Conservation (phyloP, 2,888 invertebrate species). For the Zele albiditarsus region DNA sequence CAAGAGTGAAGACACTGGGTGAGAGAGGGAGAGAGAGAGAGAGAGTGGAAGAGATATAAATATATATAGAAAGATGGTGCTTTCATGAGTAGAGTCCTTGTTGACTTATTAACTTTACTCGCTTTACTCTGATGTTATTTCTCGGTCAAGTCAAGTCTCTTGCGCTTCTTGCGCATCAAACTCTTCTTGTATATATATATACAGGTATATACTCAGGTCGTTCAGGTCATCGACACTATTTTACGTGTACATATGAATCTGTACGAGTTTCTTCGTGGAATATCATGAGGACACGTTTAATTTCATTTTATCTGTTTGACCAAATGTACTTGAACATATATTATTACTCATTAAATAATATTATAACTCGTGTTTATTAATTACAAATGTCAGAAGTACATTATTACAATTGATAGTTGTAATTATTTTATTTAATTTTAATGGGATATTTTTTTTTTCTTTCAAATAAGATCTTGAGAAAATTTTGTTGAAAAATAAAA, state of each 20-base stretch:
- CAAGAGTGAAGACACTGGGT: constrained; percentile 53
- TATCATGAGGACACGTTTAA: constrained; percentile 57
- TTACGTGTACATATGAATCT: constrained; percentile 50
- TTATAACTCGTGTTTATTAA: too few species aligned
- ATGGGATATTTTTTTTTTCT: not conserved
- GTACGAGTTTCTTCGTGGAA: constrained; percentile 60
- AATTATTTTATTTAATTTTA: too few species aligned
- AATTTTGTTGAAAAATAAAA: not conserved
- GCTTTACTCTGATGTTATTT: constrained; percentile 41
- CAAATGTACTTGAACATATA: constrained; percentile 23
- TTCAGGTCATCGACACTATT: constrained; percentile 63
- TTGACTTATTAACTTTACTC: constrained; percentile 70
- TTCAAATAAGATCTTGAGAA: not conserved
- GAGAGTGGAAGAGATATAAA: constrained; percentile 11
- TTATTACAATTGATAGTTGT: too few species aligned
- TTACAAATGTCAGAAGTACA: too few species aligned
- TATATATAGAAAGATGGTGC: constrained; percentile 40
- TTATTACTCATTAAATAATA: too few species aligned
- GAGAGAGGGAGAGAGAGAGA: constrained; percentile 38
- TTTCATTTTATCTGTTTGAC: constrained; percentile 58
- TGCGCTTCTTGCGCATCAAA: constrained; percentile 28
- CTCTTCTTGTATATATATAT: constrained; percentile 27
- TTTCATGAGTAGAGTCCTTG: constrained; percentile 59
- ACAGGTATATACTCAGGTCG: constrained; percentile 34
- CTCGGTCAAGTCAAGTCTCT: constrained; percentile 28